Percentiles rank a stretch among this genome's conserved stretches.
Evolutionary conservation across 2,797 vertebrate genomes (phyloP).

Genomic region (Liparis tanakae): DNA sequence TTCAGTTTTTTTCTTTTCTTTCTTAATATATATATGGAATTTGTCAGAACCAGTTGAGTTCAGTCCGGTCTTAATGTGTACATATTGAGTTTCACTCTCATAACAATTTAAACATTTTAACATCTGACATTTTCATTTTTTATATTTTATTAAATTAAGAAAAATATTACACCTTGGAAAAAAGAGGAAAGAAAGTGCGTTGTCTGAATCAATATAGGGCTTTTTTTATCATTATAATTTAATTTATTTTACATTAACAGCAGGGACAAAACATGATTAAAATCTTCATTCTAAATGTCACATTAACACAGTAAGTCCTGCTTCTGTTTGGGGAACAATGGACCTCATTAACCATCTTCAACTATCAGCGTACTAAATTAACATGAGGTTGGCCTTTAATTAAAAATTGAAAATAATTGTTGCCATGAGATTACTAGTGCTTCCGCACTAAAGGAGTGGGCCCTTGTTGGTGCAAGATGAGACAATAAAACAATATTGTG

Average conservation of each 20-base stretch:
- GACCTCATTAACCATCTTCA: constrained; percentile 47
- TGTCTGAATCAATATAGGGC: not conserved
- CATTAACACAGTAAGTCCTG: constrained; percentile 58
- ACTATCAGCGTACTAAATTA: constrained; percentile 13
- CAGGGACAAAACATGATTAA: constrained; percentile 18
- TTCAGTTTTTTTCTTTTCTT: too few species aligned
- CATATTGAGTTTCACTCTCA: not conserved
- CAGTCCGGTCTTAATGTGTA: too few species aligned
- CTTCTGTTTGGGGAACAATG: constrained; percentile 37
- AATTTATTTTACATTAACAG: not conserved
- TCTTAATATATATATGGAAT: too few species aligned
- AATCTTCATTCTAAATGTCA: constrained; percentile 60
- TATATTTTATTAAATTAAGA: too few species aligned
- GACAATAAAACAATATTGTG: too few species aligned
- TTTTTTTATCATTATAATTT: not conserved
- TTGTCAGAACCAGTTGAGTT: too few species aligned
- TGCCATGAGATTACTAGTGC: not conserved
- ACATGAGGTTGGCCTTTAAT: constrained; percentile 40
- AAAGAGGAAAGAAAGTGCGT: not conserved
- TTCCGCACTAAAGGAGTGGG: not conserved
- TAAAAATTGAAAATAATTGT: constrained; percentile 34
- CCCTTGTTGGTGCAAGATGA: not conserved
- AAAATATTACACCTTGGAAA: not conserved
- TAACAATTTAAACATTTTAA: not conserved
- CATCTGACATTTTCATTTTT: constrained; percentile 3